Evolutionary conservation across 2,888 invertebrate genomes (phyloP), one percentile per base, ranked within the genome.

Genomic region (Cosmorhoe ocellata): DNA sequence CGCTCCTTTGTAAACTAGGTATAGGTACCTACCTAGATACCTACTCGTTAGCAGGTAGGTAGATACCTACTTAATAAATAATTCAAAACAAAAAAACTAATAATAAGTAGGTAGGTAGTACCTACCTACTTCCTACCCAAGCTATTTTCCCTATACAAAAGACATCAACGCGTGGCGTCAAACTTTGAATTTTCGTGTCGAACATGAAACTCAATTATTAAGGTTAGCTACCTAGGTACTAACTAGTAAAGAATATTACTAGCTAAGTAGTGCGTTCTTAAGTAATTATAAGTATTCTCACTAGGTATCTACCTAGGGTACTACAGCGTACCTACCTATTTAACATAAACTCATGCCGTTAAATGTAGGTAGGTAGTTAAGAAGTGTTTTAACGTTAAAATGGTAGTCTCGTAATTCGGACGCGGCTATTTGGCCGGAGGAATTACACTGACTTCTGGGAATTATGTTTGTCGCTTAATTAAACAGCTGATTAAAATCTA

Each of bases 341-440:
- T 5, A 56, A 42, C 53, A 42, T 45, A 49, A 54, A 62, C 57
- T 63, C 60, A 51, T 54, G 51, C 24, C 37, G 59, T 58, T 56
- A 63, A 55, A 55, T 54, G 45, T 44, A 59, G 56, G 55, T 38
- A 62, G 69, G 45, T 44, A 59, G 56, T 56, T 38, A 62, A 69
- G 67, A 66, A 64, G 54, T 56, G 38, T 61, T 60, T 63, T 53
- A 64, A 53, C 56, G 33, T 54, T 30, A 39, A 63, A 63, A 66
- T 58, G 3, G 61, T 66, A 54, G 57, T 47, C 53, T 52, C 41
- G 47, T 69, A 64, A 67, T 71, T 66, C 56, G 64, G 62, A 61
- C 58, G 37, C 33, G 33, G 64, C 64, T 64, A 74, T 74, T 75
- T 73, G 67, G 62, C 30, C 39, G 36, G 39, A 47, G 40, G 43